Base-by-base conservation (phyloP, 2,113 vertebrate species). In the Micronycteris hirsuta region DNA sequence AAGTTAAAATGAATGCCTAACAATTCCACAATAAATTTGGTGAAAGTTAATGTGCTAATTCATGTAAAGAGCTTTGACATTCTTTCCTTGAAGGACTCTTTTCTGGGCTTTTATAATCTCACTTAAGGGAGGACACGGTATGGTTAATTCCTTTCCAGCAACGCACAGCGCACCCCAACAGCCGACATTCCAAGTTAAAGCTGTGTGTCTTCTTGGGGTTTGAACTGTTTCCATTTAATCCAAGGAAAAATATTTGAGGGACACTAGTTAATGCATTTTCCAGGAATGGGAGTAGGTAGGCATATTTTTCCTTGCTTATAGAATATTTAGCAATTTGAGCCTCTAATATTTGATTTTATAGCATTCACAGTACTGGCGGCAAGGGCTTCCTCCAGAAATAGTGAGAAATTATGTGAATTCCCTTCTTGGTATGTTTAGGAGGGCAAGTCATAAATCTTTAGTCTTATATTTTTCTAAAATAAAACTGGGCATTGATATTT, bases 221-320 rank as follows among this genome's bases (percentile, higher is more conserved):
- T 96, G 97, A 96, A 94, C 88, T 95, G 14, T 96, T 93, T 83
- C 91, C 56, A 89, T n/a, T 89, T 83, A 95, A 93, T 95, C 76
- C 89, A 84, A 70, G 95, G 86, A 82, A 97, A 97, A 97, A 96
- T 96, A 96, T 91, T 94, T 97, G 94, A 96, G 93, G 77, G 86
- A 93, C 56, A 94, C 91, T 96, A 93, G 94, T 97, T 97, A 97
- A 97, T 97, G 89, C 80, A 80, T 97, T 97, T 97, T 97, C 97
- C 96, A 97, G 97, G 91, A 97, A 97, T 94, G 70, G 81, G 78
- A 97, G 88, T 94, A 26, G 43, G 33, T 68, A 90, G 93, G 82
- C 90, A 52, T 91, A 90, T 96, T 96, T 95, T 92, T 77, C 58
- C 92, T 89, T 93, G 54, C 85, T 90, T 97, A 96, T 93, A 96